Conservation (phyloP, 2,888 invertebrate species). For the Tachina fera region DNA sequence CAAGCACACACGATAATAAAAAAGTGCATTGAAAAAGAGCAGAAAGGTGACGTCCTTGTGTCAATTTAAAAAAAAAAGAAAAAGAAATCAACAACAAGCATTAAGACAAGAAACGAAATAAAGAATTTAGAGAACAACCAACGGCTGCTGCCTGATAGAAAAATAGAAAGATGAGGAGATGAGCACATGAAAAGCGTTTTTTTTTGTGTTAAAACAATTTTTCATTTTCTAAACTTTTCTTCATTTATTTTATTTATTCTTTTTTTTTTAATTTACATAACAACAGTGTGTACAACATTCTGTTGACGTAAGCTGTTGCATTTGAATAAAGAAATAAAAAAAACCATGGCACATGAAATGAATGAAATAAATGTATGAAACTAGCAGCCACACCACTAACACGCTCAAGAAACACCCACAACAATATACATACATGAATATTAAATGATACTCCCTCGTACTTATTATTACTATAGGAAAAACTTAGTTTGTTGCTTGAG, state of each 20-base stretch:
- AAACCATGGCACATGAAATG: slow-evolving; percentile 33
- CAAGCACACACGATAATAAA: not conserved
- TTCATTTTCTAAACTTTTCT: slow-evolving; percentile 22
- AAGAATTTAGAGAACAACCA: slow-evolving; percentile 18
- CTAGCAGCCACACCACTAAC: slow-evolving; percentile 2
- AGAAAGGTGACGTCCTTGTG: slow-evolving; percentile 66
- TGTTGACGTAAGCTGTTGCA: slow-evolving; percentile 67
- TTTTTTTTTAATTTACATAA: slow-evolving; percentile 32
- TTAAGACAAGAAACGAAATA: slow-evolving; percentile 16
- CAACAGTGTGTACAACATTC: slow-evolving; percentile 25
- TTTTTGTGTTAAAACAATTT: slow-evolving; percentile 30
- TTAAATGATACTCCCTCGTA: slow-evolving; percentile 29
- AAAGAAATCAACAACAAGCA: not conserved
- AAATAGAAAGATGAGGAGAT: slow-evolving; percentile 47
- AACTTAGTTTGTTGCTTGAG: slow-evolving; percentile 30
- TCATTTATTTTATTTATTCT: slow-evolving; percentile 9
- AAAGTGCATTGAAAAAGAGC: slow-evolving; percentile 58
- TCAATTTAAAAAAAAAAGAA: slow-evolving; percentile 33
- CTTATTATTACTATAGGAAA: slow-evolving; percentile 8
- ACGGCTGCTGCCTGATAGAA: slow-evolving; percentile 26
- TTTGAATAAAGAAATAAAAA: slow-evolving; percentile 41
- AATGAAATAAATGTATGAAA: slow-evolving; percentile 17
- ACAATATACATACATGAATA: not conserved
- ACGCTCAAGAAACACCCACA: not conserved
- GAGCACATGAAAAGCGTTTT: slow-evolving; percentile 16